These are phyloP conservation scores for Poecilus cupreus DNA, from an alignment of 2,888 invertebrate species.

Conservation along the genomic window DNA sequence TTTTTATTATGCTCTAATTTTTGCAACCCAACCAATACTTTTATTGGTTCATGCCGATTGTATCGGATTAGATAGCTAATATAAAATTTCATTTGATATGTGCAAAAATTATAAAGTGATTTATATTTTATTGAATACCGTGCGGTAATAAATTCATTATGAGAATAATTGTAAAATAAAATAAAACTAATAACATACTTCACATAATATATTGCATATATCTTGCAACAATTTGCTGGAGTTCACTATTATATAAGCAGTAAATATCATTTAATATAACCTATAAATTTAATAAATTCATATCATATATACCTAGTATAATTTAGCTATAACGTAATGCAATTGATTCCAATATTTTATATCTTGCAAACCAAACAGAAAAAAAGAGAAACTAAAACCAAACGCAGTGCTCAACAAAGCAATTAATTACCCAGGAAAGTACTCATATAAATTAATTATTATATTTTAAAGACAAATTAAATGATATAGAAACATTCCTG, in stretches of 20 bases:
- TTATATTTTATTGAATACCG: background rate
- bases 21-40: too few species aligned
- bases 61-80: too few species aligned
- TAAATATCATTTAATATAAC: background rate
- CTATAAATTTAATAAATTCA: conserved; percentile 13
- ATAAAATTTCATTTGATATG: background rate
- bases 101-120: background rate
- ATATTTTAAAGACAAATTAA: conserved; percentile 54
- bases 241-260: conserved; percentile 2
- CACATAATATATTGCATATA: conserved; percentile 20
- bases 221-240: conserved; percentile 7
- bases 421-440: conserved; percentile 41
- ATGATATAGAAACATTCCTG: conserved; percentile 53
- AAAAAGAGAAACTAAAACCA: conserved; percentile 41
- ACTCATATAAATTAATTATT: conserved; percentile 47
- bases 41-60: too few species aligned
- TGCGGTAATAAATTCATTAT: conserved; percentile 1
- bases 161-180: conserved; percentile 9
- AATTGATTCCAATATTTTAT: conserved; percentile 26
- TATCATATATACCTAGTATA: conserved; percentile 5
- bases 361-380: background rate
- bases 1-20: too few species aligned
- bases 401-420: conserved; percentile 27
- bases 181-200: background rate
- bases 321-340: conserved; percentile 8